These are phyloP conservation scores for Dicycla oo DNA, from an alignment of 2,888 invertebrate species.

Conservation along the genomic window DNA sequence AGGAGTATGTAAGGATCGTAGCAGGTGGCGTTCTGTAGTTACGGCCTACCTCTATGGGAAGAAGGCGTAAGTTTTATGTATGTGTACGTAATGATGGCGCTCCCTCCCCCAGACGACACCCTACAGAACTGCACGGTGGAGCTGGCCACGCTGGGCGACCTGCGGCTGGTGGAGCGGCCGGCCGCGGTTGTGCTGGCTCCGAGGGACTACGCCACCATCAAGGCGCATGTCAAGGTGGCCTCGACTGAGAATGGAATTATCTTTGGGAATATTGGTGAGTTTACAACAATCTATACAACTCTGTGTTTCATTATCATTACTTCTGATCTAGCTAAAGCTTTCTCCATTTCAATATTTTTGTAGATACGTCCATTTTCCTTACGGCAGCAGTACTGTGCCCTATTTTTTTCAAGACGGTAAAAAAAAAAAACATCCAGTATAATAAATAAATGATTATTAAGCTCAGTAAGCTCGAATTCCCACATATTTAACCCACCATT, in stretches of 20 bases:
- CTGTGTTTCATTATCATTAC: background rate
- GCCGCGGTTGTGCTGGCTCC: slow-evolving; percentile 98
- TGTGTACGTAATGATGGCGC: no score
- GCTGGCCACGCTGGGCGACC: slow-evolving; percentile 98
- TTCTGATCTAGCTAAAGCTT: background rate
- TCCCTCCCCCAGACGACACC: slow-evolving; percentile 91
- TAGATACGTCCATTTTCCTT: no score
- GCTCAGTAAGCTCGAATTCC: background rate
- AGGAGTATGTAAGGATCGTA: background rate
- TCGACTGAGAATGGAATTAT: slow-evolving; percentile 99
- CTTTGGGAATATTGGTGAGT: slow-evolving; percentile 98
- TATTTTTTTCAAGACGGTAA: no score
- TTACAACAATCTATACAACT: background rate
- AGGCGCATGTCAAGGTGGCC: slow-evolving; percentile 99
- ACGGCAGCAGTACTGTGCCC: no score
- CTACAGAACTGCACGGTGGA: slow-evolving; percentile 99
- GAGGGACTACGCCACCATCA: slow-evolving; percentile 99
- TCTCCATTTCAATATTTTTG: no score
- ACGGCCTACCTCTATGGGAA: no score
- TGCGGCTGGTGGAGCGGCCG: slow-evolving; percentile 99
- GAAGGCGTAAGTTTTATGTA: no score
- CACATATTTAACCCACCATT: background rate
- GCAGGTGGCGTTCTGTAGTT: no score
- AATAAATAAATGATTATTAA: background rate
- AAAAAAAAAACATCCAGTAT: no score